These are phyloP conservation scores for Numenius phaeopus DNA, from an alignment of 2,797 vertebrate species.

Conservation along the genomic window DNA sequence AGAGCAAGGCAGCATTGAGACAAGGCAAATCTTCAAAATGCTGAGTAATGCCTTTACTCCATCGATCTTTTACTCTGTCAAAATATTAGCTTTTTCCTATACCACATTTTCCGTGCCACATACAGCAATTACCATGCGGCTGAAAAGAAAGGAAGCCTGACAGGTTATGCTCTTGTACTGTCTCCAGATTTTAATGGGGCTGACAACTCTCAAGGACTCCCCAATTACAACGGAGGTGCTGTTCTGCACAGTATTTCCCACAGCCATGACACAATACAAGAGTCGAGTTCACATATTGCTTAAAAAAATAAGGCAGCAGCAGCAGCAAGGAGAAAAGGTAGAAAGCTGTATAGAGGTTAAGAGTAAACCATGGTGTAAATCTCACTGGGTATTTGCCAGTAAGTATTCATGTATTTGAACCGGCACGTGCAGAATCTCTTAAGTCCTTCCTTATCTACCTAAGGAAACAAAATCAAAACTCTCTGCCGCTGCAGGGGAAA, in stretches of 20 bases:
- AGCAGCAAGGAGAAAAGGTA: not conserved
- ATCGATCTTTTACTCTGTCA: not conserved
- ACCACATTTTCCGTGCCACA: not conserved
- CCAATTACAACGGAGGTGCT: not conserved
- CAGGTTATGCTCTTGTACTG: not conserved
- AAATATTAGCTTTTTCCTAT: not conserved
- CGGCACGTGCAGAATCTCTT: not conserved
- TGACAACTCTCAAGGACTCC: conserved; percentile 9
- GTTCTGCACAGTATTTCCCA: not conserved
- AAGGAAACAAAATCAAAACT: not conserved
- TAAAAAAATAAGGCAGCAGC: not conserved
- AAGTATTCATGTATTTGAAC: not conserved
- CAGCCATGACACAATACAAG: not conserved
- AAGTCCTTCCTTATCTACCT: not conserved
- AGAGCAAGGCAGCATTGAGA: not conserved
- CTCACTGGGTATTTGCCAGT: not conserved
- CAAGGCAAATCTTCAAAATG: not conserved
- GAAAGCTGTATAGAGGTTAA: not conserved
- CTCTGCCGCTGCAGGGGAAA: not conserved
- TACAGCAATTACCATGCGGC: not conserved
- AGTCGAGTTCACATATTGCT: not conserved
- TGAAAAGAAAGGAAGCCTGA: not conserved
- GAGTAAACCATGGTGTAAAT: not conserved
- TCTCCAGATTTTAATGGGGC: not conserved
- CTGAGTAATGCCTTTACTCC: conserved; percentile 21